Evolutionary conservation across 2,113 vertebrate species (phyloP).

Genomic region (Microtus richardsoni): DNA sequence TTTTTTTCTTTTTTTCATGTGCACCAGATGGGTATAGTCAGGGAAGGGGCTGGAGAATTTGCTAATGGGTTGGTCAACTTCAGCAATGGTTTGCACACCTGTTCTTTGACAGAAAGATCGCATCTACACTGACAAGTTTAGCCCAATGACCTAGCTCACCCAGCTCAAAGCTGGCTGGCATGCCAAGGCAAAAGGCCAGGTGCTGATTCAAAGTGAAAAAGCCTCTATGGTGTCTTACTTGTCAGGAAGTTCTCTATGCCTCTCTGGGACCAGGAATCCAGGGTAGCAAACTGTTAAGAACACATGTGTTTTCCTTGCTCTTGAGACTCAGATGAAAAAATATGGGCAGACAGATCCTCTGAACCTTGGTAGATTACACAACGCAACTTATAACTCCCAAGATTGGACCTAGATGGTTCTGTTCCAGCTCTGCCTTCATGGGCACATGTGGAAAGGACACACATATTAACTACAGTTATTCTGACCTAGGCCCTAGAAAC

Average conservation of each 20-base stretch:
- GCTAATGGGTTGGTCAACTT: neutral
- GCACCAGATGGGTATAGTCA: neutral
- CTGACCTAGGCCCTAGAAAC: neutral
- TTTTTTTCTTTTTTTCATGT: neutral
- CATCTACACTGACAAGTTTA: neutral
- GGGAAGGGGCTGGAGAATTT: neutral
- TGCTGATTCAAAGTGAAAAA: constrained; percentile 21
- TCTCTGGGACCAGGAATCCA: neutral
- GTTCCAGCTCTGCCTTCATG: neutral
- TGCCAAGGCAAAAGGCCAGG: neutral
- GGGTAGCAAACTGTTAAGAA: neutral
- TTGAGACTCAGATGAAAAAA: neutral
- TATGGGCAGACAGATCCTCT: neutral
- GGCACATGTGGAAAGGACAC: neutral
- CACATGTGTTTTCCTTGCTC: neutral
- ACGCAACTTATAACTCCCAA: neutral
- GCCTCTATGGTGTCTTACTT: neutral
- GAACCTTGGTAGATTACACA: neutral
- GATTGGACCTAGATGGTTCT: neutral
- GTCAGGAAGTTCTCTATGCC: neutral
- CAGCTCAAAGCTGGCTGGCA: neutral
- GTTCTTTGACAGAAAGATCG: neutral
- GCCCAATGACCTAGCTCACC: constrained; percentile 34
- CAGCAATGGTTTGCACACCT: constrained; percentile 1
- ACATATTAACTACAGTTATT: neutral